Evolutionary conservation across 1,140 invertebrate species (phyloP), one percentile per base, ranked within the genome.

Genomic region (Octopus sinensis): DNA sequence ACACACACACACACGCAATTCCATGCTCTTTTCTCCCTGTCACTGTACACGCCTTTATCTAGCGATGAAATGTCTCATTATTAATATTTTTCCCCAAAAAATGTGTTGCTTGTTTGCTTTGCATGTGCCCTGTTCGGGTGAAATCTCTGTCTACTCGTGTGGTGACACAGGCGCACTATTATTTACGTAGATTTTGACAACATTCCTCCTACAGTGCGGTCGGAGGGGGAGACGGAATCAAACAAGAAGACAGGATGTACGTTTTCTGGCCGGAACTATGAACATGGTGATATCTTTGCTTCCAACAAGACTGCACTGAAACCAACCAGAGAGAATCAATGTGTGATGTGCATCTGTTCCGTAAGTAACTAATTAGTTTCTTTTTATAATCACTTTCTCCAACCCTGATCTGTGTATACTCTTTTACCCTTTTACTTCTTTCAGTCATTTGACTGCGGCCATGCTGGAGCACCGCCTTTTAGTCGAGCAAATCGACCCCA

Each of bases 131-230:
- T 77, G 17, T 43, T 13, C 43, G 76, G 68, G 68, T 23, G 17
- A 73, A 13, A 43, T 77, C 52, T 53, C 52, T 77, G 23, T 77
- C 52, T 77, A 51, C 76, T 43, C 23, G 76, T 43, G 30, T 77
- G 76, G 76, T 77, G 76, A 77, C 30, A 43, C 76, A 43, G 76
- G 23, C 76, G 43, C 30, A 77, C 76, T 77, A 77, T 77, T 77
- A 77, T 82, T 86, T 82, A 85, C 84, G 82, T 85, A 87, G 86
- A 87, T 85, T 83, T 86, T 87, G 84, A 84, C 85, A 87, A 87
- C 86, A 81, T 87, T 87, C 86, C 86, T 85, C 86, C 86, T 83
- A 87, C 85, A 87, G 86, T 84, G 79, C 79, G 68, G 81, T 81
- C 78, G 79, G 82, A 83, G 79, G 81, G 52, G 7, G 71, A 79